phyloP scores from a whole-genome alignment of 2,888 invertebrate genomes.

The Priocnemis perturbator region DNA sequence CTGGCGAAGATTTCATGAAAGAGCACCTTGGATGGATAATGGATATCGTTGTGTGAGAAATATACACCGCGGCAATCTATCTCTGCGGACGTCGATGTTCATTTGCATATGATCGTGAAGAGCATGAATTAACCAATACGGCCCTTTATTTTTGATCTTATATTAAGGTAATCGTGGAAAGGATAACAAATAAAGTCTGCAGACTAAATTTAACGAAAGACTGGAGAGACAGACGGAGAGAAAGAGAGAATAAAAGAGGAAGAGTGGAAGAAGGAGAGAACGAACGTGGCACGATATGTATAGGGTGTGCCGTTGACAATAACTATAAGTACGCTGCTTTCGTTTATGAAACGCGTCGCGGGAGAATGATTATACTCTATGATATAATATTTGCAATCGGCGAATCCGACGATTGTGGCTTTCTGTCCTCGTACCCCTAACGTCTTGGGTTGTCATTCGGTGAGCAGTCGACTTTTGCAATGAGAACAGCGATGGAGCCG shows the following conservation, averaged over 20 bases:
- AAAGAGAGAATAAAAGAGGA: no score
- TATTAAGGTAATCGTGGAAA: slow-evolving; percentile 15
- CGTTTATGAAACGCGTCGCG: slow-evolving; percentile 7
- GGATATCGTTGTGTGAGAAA: no score
- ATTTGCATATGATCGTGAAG: no score
- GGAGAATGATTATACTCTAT: no score
- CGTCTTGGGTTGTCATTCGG: no score
- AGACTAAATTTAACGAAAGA: background rate
- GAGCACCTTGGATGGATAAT: no score
- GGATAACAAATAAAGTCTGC: slow-evolving; percentile 6
- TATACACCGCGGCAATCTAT: background rate
- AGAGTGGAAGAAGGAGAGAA: slow-evolving; percentile 14
- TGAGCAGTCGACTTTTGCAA: no score
- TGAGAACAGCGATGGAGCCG: slow-evolving; percentile 16
- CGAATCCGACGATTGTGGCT: no score
- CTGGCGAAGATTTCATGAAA: no score
- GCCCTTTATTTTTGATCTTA: slow-evolving; percentile 29
- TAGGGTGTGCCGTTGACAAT: slow-evolving; percentile 32
- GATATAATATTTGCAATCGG: background rate
- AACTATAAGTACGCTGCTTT: slow-evolving; percentile 17
- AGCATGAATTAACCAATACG: slow-evolving; percentile 2
- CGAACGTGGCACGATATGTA: slow-evolving; percentile 22
- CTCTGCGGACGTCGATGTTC: no score
- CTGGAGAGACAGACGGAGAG: no score
- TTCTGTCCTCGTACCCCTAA: no score